These are phyloP conservation scores for Tragelaphus scriptus DNA, from an alignment of 2,113 vertebrate species.

Conservation along the genomic window DNA sequence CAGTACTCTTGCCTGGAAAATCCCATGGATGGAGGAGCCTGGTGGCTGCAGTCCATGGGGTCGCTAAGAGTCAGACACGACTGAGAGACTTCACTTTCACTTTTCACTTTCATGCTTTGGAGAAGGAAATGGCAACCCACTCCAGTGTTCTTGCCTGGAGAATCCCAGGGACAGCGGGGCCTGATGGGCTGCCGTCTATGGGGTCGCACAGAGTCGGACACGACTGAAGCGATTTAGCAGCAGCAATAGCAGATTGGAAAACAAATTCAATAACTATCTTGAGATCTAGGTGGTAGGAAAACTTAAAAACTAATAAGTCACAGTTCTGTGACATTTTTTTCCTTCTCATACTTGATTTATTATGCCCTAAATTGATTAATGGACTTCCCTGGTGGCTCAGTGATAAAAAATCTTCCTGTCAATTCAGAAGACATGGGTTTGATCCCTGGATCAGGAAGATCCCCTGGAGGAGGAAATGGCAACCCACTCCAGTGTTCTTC, in stretches of 20 bases:
- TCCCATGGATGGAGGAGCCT: too few relatives aligned
- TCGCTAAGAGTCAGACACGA: too few relatives aligned
- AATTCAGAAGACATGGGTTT: neutral
- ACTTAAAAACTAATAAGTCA: constrained; percentile 15
- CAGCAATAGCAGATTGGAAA: neutral
- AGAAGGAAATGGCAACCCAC: too few relatives aligned
- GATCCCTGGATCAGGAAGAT: neutral
- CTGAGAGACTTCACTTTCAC: too few relatives aligned
- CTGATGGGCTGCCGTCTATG: too few relatives aligned
- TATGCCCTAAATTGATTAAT: constrained; percentile 1
- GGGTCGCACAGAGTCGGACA: too few relatives aligned
- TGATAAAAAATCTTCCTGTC: neutral
- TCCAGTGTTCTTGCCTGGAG: too few relatives aligned
- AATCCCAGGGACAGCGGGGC: too few relatives aligned
- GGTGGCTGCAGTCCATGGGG: too few relatives aligned
- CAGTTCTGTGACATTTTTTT: neutral
- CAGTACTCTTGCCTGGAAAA: too few relatives aligned
- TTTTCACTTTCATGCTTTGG: too few relatives aligned
- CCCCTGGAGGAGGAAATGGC: neutral
- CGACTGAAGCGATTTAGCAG: too few relatives aligned
- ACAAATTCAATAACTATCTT: neutral
- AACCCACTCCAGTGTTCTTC: neutral
- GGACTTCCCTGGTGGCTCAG: neutral
- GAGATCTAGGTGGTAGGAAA: neutral
- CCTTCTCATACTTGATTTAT: neutral